Evolutionary conservation across 23 tunicate species (phyloP), one percentile per base, ranked within the genome.

Genomic region (Diplosoma virens): DNA sequence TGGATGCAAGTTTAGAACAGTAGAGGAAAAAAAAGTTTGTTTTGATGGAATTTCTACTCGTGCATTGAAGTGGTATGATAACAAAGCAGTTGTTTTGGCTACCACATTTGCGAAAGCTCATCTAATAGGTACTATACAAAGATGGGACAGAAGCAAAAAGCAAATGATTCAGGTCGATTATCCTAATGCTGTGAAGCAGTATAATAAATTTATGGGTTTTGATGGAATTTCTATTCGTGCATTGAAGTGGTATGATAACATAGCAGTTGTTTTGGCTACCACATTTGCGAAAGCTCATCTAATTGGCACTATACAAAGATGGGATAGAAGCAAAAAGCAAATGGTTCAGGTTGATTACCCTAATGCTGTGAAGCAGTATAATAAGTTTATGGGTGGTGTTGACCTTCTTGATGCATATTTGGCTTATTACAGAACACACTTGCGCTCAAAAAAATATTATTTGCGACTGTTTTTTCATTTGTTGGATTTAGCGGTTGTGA

Each of bases 201-300:
- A 34, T 23, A 67, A 67, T 36, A 4, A 26, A 25, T 67, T 18
- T 67, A 67, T 67, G 74, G 52, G 14, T 45, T 11, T 67, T 35
- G 52, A 67, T 11, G 52, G 22, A 9, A 36, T 67, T 35, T 11
- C 50, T 34, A 37, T 67, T 35, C 52, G 74, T 16, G 52, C 52
- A 4, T 50, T 67, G 7, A 67, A 67, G 23, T 67, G 74, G 52
- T 36, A 11, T 36, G 74, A 67, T 52, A 67, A 67, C 24, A 67
- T 50, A 25, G 7, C 24, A 17, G 52, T 36, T 33, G 25, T 17
- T 9, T 7, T 67, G 74, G 74, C 52, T 2, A 67, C 52, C 52
- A 67, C 74, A 34, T 67, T 35, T 37, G 50, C 52, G 52, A 67
- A 37, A 35, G 74, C 74, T 34, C 32, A 34, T 35, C 74, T 52